Evolutionary conservation across 30 jellyfish, hydroid and myxozoan genomes (phyloP), one percentile per base, ranked within the genome.

Genomic region (Mastigias papua): DNA sequence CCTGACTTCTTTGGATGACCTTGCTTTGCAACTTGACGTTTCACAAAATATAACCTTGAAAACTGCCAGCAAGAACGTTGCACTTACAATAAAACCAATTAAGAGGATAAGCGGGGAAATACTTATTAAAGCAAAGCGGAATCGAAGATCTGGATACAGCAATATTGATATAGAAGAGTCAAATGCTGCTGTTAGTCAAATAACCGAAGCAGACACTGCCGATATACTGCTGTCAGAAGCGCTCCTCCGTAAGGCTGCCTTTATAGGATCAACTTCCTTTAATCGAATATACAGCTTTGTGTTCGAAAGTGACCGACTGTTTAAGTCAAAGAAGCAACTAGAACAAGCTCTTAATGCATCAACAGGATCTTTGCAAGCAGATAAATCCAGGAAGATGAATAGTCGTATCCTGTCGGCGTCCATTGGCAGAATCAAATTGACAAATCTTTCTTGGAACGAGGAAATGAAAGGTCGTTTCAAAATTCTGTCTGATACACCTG

Each of bases 341-440:
- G 74, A 63, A 26, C 62, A 31, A 20, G 22, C 34, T 16, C 16
- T 85, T 32, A 75, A 75, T 13, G 20, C 69, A 11, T 29, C 81
- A 13, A 1, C 64, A 33, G 57, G 33, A 50, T 69, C 25, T 19
- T 10, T 22, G 34, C 19, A 29, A 31, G 23, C 23, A 60, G 57
- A 72, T 0, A 21, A 16, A 31, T 1, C 87, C 1, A 29, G 54
- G 32, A 75, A 11, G 34, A 87, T 96, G 15, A 86, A 91, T 84
- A 90, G 98, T 64, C 80, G 84, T 8, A 77, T 96, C 30, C 78
- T 96, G 70, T 81, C 97, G 1, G 99, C 97, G 0, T 23, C 99
- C 1, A 46, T 96, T 20, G 97, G 94, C 2, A 82, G 62, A 31
- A 34, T 49, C 49, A 81, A 31, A 20, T 48, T 96, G 61, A 25